These are phyloP conservation scores for Capitulum mitella DNA, from an alignment of 2,888 invertebrate genomes.

Conservation along the genomic window DNA sequence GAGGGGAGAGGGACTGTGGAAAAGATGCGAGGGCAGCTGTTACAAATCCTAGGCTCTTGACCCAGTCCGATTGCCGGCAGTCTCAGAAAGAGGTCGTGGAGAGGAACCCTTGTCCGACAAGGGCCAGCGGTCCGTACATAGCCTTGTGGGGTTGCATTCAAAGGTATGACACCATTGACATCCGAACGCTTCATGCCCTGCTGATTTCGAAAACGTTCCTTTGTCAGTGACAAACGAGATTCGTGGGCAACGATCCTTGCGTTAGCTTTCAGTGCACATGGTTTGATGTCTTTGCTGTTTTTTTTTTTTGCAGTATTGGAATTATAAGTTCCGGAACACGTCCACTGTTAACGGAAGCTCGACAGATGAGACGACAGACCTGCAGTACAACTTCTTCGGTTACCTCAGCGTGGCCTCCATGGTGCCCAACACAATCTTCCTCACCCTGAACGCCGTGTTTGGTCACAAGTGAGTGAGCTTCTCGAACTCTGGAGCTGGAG, in stretches of 20 bases:
- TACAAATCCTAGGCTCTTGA: too few species aligned
- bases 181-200: too few species aligned
- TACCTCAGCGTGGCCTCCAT: constrained; percentile 35
- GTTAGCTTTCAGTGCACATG: neutral
- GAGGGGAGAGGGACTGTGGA: too few species aligned
- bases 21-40: too few species aligned
- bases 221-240: neutral
- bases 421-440: constrained; percentile 34
- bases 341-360: constrained; percentile 6
- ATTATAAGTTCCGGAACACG: constrained; percentile 35
- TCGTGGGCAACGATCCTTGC: neutral
- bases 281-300: neutral
- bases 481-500: too few species aligned
- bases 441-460: constrained; percentile 35
- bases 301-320: constrained; percentile 34
- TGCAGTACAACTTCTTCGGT: constrained; percentile 33
- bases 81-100: too few species aligned
- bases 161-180: too few species aligned
- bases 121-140: too few species aligned
- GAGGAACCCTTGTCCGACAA: too few species aligned
- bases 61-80: too few species aligned
- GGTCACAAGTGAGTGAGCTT: constrained; percentile 35
- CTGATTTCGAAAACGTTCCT: neutral
- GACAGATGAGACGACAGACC: constrained; percentile 8
- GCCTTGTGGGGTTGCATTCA: too few species aligned